Percentiles rank a stretch among this genome's conserved stretches.
Conservation (phyloP, 2,888 invertebrate genomes). For the Callyntrura sp. region DNA sequence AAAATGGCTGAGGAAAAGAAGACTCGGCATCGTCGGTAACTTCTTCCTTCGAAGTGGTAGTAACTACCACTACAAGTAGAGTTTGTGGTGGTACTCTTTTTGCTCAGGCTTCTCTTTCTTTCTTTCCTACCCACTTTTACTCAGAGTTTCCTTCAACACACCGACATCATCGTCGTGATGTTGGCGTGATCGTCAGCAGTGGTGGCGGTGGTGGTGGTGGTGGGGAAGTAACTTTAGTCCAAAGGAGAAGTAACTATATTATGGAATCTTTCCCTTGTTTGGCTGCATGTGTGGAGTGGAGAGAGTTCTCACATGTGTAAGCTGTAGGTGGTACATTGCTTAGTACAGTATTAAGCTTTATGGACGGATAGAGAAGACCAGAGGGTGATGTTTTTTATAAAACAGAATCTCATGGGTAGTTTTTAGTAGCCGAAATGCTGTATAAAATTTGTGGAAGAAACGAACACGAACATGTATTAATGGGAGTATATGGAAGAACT, state of each 20-base stretch:
- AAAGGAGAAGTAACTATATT: slow-evolving; percentile 41
- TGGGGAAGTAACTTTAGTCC: slow-evolving; percentile 30
- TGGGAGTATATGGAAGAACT: not conserved
- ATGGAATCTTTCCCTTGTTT: slow-evolving; percentile 23
- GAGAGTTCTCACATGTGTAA: not conserved
- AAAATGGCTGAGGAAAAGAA: slow-evolving; percentile 33
- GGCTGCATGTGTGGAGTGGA: not conserved
- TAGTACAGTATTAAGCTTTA: not conserved
- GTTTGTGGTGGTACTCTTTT: slow-evolving; percentile 27
- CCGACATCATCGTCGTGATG: slow-evolving; percentile 9
- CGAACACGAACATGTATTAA: not conserved
- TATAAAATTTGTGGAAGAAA: slow-evolving; percentile 29
- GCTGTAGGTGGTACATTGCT: slow-evolving; percentile 36
- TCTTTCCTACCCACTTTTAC: slow-evolving; percentile 64
- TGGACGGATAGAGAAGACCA: slow-evolving; percentile 21
- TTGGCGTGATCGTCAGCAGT: slow-evolving; percentile 2
- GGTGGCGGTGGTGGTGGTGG: slow-evolving; percentile 18
- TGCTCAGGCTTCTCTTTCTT: slow-evolving; percentile 20
- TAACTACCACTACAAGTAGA: slow-evolving; percentile 17
- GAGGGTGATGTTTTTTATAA: slow-evolving; percentile 51
- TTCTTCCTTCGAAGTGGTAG: slow-evolving; percentile 43
- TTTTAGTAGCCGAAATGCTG: slow-evolving; percentile 11
- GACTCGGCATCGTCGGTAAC: slow-evolving; percentile 20
- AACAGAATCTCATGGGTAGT: slow-evolving; percentile 42
- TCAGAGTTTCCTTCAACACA: slow-evolving; percentile 66